These are phyloP conservation scores for Goniozus legneri DNA, from an alignment of 1,140 invertebrate species.

Conservation along the genomic window DNA sequence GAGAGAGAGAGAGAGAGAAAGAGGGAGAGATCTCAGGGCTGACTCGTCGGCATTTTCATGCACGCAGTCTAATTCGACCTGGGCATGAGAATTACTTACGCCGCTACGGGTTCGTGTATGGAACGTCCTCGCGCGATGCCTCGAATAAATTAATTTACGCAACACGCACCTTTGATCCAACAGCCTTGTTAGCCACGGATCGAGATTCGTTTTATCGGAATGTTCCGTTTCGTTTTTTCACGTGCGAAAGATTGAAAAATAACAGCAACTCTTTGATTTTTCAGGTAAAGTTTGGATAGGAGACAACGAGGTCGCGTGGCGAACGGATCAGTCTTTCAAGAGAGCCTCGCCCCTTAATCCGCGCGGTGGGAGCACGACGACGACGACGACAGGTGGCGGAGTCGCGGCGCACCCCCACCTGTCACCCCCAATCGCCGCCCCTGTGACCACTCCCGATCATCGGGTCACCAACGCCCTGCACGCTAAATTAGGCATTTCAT, in stretches of 20 bases:
- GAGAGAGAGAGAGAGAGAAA: too few species aligned
- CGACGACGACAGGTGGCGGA: conserved; percentile 37
- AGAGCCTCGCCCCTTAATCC: conserved; percentile 43
- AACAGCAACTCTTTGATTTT: too few species aligned
- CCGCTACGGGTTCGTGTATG: too few species aligned
- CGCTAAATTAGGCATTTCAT: conserved; percentile 45
- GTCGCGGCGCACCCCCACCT: conserved; percentile 43
- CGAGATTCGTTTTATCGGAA: too few species aligned
- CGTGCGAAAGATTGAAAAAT: not conserved
- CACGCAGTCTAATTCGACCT: too few species aligned
- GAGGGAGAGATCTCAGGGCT: too few species aligned
- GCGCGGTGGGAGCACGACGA: conserved; percentile 37
- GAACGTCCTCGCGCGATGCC: too few species aligned
- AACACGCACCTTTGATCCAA: too few species aligned
- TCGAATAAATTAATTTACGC: too few species aligned
- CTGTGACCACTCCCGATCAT: conserved; percentile 45
- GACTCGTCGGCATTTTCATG: too few species aligned
- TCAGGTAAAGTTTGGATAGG: conserved; percentile 51
- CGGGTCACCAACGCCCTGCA: conserved; percentile 42
- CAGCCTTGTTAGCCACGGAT: too few species aligned
- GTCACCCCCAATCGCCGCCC: conserved; percentile 43
- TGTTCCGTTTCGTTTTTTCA: not conserved
- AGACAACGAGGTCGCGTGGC: conserved; percentile 48
- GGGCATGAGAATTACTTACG: too few species aligned
- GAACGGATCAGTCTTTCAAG: conserved; percentile 45